Conservation (phyloP, 30 jellyfish, hydroid and myxozoan genomes). For the Phacellophora camtschatica region DNA sequence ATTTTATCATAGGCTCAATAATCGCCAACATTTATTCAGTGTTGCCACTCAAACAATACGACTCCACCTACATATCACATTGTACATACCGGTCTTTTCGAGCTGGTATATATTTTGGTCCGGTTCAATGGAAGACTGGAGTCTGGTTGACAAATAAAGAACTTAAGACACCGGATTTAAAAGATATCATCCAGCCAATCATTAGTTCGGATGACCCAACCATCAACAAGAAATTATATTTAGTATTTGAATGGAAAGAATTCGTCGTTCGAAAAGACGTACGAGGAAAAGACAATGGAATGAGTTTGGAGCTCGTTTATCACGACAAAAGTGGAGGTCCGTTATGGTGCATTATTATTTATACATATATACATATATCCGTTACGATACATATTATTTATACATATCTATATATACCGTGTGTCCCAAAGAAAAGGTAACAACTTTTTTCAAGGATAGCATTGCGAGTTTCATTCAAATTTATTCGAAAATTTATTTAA, state of each 20-base stretch:
- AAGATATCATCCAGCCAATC: conserved; percentile 26
- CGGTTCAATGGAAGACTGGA: conserved; percentile 29
- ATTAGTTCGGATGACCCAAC: conserved; percentile 9
- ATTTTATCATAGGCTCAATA: not conserved
- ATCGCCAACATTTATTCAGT: conserved; percentile 10
- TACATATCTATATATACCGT: too few species aligned
- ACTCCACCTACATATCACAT: not conserved
- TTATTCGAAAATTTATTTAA: too few species aligned
- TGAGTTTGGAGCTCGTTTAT: too few species aligned
- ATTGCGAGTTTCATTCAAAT: too few species aligned
- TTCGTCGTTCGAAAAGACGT: too few species aligned
- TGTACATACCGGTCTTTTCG: conserved; percentile 34
- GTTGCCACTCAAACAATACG: not conserved
- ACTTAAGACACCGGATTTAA: conserved; percentile 26
- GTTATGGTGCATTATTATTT: too few species aligned
- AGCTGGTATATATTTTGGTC: conserved; percentile 42
- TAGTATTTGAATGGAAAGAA: conserved; percentile 45
- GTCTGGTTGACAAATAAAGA: not conserved
- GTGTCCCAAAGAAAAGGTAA: too few species aligned
- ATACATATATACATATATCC: too few species aligned
- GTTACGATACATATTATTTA: too few species aligned
- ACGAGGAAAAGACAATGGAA: too few species aligned
- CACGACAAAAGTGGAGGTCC: too few species aligned
- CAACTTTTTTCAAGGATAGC: too few species aligned
- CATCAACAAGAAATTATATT: not conserved